Percentiles rank a stretch among this genome's conserved stretches.
phyloP scores from a whole-genome alignment of 2,113 vertebrate species.

The Syngnathus floridae region DNA sequence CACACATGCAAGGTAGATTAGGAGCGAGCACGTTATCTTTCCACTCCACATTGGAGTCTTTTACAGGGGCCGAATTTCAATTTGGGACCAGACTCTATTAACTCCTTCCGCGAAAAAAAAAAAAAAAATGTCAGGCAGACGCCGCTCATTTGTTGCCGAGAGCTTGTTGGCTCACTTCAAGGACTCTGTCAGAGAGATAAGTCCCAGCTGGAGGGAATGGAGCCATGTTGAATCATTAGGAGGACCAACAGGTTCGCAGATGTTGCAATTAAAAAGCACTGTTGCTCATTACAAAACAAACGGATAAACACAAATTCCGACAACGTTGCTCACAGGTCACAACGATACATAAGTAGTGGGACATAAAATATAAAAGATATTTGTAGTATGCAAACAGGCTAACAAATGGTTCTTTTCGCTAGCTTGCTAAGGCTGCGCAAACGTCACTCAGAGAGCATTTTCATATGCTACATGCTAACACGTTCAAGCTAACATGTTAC shows the following conservation, averaged over 20 bases:
- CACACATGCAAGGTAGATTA: slow-evolving; percentile 60
- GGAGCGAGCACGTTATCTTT: slow-evolving; percentile 57
- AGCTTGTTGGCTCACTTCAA: slow-evolving; percentile 30
- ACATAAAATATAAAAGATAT: no score
- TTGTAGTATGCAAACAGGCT: no score
- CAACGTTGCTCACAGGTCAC: not conserved
- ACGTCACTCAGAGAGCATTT: no score
- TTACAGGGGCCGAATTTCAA: slow-evolving; percentile 60
- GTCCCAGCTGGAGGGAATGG: slow-evolving; percentile 6
- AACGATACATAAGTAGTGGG: not conserved
- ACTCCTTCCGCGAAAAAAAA: slow-evolving; percentile 26
- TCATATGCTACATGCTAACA: no score
- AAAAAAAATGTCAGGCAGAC: slow-evolving; percentile 20
- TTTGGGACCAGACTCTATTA: slow-evolving; percentile 52
- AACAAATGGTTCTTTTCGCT: no score
- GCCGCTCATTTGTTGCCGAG: slow-evolving; percentile 46
- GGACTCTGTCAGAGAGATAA: slow-evolving; percentile 12
- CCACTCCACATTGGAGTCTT: slow-evolving; percentile 48
- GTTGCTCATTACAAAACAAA: not conserved
- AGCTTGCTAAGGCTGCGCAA: no score
- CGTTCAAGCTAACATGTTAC: no score
- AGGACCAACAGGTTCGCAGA: slow-evolving; percentile 15
- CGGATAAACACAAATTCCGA: not conserved
- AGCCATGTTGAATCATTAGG: slow-evolving; percentile 10
- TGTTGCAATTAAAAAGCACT: slow-evolving; percentile 13